Percentiles rank a stretch among this genome's conserved stretches.
These are phyloP conservation scores for Psilopsiagon aurifrons DNA, from an alignment of 2,113 vertebrate species.

Conservation along the genomic window DNA sequence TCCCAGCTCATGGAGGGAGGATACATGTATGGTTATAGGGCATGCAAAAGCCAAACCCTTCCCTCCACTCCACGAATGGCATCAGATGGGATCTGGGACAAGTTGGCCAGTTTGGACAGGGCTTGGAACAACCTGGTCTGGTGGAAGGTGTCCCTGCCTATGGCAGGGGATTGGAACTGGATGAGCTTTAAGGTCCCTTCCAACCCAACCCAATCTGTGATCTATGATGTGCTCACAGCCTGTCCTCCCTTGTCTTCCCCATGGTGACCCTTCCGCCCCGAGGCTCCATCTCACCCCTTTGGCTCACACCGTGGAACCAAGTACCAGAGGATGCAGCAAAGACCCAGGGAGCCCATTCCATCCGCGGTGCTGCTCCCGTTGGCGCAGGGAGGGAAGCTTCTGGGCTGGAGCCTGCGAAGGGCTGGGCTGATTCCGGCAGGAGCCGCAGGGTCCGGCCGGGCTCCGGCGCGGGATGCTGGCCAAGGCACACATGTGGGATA, in stretches of 20 bases:
- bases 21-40: rapidly evolving
- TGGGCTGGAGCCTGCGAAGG: neutral
- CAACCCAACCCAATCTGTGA: neutral
- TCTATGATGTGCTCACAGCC: neutral
- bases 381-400: neutral
- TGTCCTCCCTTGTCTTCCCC: neutral
- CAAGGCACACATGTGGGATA: slow-evolving; percentile 79
- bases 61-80: neutral
- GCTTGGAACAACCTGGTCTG: neutral
- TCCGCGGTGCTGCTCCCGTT: neutral
- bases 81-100: neutral
- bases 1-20: neutral
- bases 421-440: slow-evolving; percentile 2
- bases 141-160: neutral
- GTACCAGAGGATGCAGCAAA: neutral
- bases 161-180: neutral
- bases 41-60: neutral
- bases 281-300: neutral
- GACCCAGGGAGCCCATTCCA: neutral
- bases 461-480: slow-evolving; percentile 28
- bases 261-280: rapidly evolving
- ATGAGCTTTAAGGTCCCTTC: neutral
- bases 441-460: neutral
- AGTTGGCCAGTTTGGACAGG: neutral
- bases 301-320: rapidly evolving